Evolutionary conservation across 2,888 invertebrate species (phyloP), one percentile per base, ranked within the genome.

Genomic region (Morpho achilles): DNA sequence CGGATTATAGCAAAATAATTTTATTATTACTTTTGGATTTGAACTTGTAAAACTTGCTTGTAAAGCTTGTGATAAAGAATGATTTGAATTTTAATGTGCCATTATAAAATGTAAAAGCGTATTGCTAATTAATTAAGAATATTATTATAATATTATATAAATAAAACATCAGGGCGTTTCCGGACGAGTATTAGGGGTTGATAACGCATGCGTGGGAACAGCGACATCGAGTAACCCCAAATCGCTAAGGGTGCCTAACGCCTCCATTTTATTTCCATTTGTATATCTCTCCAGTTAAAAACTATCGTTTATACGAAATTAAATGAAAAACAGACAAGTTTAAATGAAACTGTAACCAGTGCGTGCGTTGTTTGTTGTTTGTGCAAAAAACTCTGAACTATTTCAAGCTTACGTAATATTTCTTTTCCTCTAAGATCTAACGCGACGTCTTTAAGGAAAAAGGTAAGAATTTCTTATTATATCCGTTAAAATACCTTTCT

Each of bases 231-330:
- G 76, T 82, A 82, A 84, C 83, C 84, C 82, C 76, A 80, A 80
- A 66, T 58, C 60, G 59, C 52, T 68, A 63, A 67, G 64, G 68
- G 67, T 47, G 68, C 66, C 62, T 59, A 64, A 60, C 62, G 74
- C 80, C 84, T 74, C 87, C 88, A 88, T 89, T 84, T 89, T 89
- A 82, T 77, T 81, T 84, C 64, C 66, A 75, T 77, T 76, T 74
- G 71, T 64, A 74, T 70, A 76, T 45, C 61, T 61, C 62, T 75
- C 75, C 62, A 68, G 63, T 46, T 66, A 62, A 71, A 74, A 74
- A 67, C 64, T 61, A 61, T 39, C 59, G 61, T 61, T 61, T 63
- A n/a, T 10, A 45, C 56, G 47, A 61, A 50, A 46, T 7, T 40
- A 47, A 22, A 62, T 39, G 48, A 56, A 66, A 16, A 56, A 60